These are phyloP conservation scores for Gymnogyps californianus DNA, from an alignment of 2,113 vertebrate species.

Conservation along the genomic window DNA sequence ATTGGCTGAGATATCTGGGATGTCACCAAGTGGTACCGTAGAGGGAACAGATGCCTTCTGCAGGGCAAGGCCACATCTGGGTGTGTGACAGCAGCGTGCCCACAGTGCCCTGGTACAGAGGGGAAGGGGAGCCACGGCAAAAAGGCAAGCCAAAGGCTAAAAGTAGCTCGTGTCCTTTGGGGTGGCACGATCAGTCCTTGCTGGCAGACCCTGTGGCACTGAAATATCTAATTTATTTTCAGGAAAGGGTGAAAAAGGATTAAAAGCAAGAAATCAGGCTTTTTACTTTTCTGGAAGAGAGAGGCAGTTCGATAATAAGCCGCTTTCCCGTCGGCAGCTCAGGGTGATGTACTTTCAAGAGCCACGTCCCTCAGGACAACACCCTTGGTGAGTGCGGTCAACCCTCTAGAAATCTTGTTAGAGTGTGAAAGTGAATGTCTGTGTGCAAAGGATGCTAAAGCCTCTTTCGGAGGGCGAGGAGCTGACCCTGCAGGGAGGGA, in stretches of 20 bases:
- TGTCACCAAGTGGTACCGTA: neutral
- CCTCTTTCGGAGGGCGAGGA: neutral
- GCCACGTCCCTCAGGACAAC: neutral
- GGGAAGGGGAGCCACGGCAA: neutral
- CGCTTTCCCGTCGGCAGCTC: neutral
- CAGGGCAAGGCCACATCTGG: neutral
- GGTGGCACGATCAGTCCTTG: neutral
- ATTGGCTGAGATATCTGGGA: neutral
- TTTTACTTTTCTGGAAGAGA: neutral
- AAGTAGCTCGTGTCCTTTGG: neutral
- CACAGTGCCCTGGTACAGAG: neutral
- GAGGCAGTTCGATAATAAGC: slow-evolving; percentile 8
- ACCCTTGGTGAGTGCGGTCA: neutral
- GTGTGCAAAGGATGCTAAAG: neutral
- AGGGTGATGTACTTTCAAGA: neutral
- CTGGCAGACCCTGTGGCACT: neutral
- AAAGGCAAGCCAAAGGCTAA: neutral
- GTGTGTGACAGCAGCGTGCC: neutral
- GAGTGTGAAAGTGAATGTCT: neutral
- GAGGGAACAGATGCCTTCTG: neutral
- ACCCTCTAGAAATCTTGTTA: slow-evolving; percentile 7
- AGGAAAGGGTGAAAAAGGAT: slow-evolving; percentile 38
- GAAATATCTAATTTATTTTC: slow-evolving; percentile 51
- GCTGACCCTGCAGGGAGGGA: neutral
- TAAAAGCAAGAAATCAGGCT: slow-evolving; percentile 10